Conservation (phyloP, 2,797 vertebrate genomes). For the Aselliscus stoliczkanus region DNA sequence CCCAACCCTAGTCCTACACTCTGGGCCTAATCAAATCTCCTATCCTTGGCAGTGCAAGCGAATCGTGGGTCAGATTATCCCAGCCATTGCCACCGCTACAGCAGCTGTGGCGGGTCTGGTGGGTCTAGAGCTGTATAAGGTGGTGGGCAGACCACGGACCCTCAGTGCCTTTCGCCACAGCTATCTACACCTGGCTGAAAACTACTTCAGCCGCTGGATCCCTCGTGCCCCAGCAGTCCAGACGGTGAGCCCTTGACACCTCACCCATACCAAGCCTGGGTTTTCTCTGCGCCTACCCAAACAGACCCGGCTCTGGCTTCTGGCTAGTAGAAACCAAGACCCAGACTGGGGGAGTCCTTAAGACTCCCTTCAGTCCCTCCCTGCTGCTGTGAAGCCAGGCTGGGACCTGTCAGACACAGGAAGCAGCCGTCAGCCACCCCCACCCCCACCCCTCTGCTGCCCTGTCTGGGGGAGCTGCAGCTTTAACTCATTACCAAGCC, state of each 20-base stretch:
- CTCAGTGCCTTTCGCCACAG: constrained; percentile 82
- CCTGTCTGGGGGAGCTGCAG: constrained; percentile 60
- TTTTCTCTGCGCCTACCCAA: neutral
- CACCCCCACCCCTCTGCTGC: neutral
- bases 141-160: constrained; percentile 81
- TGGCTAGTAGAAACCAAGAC: neutral
- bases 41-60: constrained; percentile 85
- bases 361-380: neutral
- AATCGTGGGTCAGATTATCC: constrained; percentile 88
- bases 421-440: constrained; percentile 63
- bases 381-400: constrained; percentile 50
- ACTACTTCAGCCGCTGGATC: constrained; percentile 72
- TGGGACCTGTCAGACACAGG: constrained; percentile 70
- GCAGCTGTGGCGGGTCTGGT: constrained; percentile 88
- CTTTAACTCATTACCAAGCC: constrained; percentile 75
- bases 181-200: constrained; percentile 81
- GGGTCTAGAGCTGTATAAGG: constrained; percentile 91
- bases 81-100: constrained; percentile 91
- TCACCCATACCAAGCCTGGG: neutral
- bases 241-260: constrained; percentile 80
- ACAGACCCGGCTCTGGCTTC: neutral
- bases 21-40: neutral
- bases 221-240: constrained; percentile 75
- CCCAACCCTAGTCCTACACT: neutral
- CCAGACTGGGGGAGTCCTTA: constrained; percentile 26